These are phyloP conservation scores for Hippopotamyrus pictus DNA, from an alignment of 2,797 vertebrate species.

Conservation along the genomic window DNA sequence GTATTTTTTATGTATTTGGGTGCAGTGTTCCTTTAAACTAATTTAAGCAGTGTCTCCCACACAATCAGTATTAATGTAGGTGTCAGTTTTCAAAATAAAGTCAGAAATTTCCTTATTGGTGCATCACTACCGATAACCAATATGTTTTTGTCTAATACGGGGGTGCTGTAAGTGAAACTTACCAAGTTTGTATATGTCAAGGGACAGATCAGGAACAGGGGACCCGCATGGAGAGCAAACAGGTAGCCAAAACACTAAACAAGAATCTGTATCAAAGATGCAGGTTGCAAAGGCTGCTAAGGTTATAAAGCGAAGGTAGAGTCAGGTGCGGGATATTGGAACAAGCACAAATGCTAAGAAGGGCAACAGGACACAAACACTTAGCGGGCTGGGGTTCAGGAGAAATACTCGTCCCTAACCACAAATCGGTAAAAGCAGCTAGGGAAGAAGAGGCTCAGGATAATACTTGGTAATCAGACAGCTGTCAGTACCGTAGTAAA, in stretches of 20 bases:
- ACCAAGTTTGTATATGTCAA: neutral
- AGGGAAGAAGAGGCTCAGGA: neutral
- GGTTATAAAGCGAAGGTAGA: neutral
- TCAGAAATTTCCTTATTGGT: neutral
- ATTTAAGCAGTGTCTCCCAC: neutral
- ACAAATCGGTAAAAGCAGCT: neutral
- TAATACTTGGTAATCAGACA: neutral
- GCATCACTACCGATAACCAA: neutral
- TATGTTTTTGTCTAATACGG: neutral
- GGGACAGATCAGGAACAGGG: neutral
- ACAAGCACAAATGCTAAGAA: neutral
- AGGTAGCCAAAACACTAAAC: neutral
- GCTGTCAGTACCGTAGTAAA: neutral
- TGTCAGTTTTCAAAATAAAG: neutral
- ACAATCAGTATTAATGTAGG: neutral
- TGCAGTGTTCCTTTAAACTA: neutral
- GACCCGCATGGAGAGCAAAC: neutral
- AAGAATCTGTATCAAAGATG: neutral
- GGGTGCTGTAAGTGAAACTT: neutral
- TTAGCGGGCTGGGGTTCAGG: neutral
- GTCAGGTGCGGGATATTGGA: neutral
- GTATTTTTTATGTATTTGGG: neutral
- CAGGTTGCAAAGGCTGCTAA: neutral
- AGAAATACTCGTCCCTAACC: neutral
- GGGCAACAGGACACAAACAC: neutral